phyloP scores from a whole-genome alignment of 1,140 invertebrate genomes.

The Apis dorsata region DNA sequence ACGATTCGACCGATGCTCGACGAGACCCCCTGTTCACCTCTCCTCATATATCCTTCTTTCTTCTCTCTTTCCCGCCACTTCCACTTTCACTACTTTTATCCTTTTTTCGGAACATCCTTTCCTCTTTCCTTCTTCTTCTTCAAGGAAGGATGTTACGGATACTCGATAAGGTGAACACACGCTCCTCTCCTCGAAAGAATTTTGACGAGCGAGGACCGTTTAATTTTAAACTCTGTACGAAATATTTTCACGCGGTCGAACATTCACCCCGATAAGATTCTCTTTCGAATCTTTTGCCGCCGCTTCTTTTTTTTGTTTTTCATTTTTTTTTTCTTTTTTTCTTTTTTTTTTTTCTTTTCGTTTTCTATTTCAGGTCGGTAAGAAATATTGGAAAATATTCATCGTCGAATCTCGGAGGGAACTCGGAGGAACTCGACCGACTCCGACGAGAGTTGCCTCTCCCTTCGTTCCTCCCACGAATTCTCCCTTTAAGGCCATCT shows the following conservation, averaged over 20 bases:
- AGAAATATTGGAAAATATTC: conserved; percentile 19
- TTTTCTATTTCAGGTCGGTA: neutral
- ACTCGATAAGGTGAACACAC: neutral
- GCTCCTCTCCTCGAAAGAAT: neutral
- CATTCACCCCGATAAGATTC: neutral
- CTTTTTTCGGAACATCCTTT: neutral
- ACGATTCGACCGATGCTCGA: conserved; percentile 5
- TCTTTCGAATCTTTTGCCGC: no score
- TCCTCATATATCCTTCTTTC: no score
- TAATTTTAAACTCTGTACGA: neutral
- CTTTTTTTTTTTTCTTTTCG: no score
- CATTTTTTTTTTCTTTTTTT: no score
- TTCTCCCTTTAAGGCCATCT: conserved; percentile 27
- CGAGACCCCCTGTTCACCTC: neutral
- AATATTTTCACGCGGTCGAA: conserved; percentile 3
- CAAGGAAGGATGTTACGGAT: neutral
- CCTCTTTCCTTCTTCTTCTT: no score
- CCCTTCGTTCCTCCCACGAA: neutral
- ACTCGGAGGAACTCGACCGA: no score
- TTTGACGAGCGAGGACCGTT: neutral
- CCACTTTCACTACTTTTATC: no score
- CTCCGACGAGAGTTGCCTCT: neutral
- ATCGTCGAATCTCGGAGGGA: neutral
- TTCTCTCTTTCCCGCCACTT: no score
- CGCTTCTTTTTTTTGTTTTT: no score